These are phyloP conservation scores for Smutsia gigantea DNA, from an alignment of 2,797 vertebrate genomes.

Conservation along the genomic window DNA sequence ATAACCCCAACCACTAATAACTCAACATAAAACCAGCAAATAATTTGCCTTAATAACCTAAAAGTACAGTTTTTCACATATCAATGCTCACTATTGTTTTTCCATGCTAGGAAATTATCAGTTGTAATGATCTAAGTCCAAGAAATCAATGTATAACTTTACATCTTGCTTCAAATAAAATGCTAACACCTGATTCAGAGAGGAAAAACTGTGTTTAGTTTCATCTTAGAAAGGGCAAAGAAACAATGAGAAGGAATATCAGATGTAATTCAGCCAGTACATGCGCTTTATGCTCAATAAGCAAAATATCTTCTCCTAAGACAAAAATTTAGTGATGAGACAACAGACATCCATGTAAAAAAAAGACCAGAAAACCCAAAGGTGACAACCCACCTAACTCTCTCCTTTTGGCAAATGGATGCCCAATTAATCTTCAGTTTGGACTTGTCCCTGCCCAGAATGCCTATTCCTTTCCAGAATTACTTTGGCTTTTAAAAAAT, in stretches of 20 bases:
- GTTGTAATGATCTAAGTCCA: constrained; percentile 21
- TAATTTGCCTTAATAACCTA: constrained; percentile 37
- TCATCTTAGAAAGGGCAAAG: constrained; percentile 48
- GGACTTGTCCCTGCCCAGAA: constrained; percentile 60
- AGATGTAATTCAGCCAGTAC: not conserved
- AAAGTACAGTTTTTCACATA: constrained; percentile 30
- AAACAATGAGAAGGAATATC: constrained; percentile 3
- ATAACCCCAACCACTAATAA: not conserved
- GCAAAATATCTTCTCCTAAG: constrained; percentile 29
- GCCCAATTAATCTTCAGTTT: constrained; percentile 74
- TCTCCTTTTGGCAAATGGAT: constrained; percentile 65
- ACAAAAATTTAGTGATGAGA: constrained; percentile 25
- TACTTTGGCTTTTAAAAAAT: constrained; percentile 76
- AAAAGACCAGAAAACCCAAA: constrained; percentile 46
- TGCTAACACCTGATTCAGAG: not conserved
- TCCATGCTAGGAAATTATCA: constrained; percentile 40
- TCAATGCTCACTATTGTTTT: constrained; percentile 30
- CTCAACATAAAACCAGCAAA: constrained; percentile 42
- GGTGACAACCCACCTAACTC: constrained; percentile 46
- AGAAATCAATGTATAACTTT: constrained; percentile 45
- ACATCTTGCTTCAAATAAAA: constrained; percentile 50
- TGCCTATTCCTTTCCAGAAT: constrained; percentile 64
- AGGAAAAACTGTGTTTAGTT: constrained; percentile 44
- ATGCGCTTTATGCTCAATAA: constrained; percentile 5
- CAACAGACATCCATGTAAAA: not conserved